These are phyloP conservation scores for Trichogramma evanescens DNA, from an alignment of 2,888 invertebrate genomes.

Conservation along the genomic window DNA sequence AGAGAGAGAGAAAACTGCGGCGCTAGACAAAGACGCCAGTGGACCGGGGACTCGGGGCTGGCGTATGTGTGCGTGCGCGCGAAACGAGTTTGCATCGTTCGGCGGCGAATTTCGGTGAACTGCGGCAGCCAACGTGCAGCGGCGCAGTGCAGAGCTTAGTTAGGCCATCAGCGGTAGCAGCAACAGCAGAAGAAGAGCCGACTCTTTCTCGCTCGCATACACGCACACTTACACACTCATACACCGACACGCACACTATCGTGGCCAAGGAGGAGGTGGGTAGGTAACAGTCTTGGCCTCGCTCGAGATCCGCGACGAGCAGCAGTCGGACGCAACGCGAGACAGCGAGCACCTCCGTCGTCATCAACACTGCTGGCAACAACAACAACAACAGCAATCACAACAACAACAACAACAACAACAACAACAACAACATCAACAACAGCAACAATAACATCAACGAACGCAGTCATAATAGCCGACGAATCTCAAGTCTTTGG, in stretches of 20 bases:
- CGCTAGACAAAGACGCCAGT: background rate
- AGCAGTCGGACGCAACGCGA: constrained; percentile 22
- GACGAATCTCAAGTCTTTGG: too few relatives aligned
- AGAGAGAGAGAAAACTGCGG: background rate
- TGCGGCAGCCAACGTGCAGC: constrained; percentile 1
- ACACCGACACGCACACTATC: too few relatives aligned
- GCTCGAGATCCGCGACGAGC: constrained; percentile 2
- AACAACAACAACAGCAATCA: constrained; percentile 27
- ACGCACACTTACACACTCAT: background rate
- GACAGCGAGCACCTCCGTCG: constrained; percentile 17
- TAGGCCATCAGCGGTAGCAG: constrained; percentile 1
- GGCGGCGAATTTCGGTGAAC: constrained; percentile 24
- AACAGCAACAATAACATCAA: too few relatives aligned
- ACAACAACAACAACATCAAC: too few relatives aligned
- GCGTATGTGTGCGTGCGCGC: constrained; percentile 3
- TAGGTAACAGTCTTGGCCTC: constrained; percentile 1
- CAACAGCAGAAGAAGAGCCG: background rate
- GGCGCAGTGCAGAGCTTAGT: background rate
- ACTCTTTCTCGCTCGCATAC: background rate
- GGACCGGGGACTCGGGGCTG: too few relatives aligned
- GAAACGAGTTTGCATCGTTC: constrained; percentile 45
- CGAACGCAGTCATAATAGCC: too few relatives aligned
- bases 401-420: background rate
- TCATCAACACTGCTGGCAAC: constrained; percentile 10
- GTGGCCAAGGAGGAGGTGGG: too few relatives aligned